A percentile compares a stretch with the other conserved stretches of the same genome.
Evolutionary conservation across 2,888 invertebrate genomes (phyloP).

Genomic region (Euclidia mi): DNA sequence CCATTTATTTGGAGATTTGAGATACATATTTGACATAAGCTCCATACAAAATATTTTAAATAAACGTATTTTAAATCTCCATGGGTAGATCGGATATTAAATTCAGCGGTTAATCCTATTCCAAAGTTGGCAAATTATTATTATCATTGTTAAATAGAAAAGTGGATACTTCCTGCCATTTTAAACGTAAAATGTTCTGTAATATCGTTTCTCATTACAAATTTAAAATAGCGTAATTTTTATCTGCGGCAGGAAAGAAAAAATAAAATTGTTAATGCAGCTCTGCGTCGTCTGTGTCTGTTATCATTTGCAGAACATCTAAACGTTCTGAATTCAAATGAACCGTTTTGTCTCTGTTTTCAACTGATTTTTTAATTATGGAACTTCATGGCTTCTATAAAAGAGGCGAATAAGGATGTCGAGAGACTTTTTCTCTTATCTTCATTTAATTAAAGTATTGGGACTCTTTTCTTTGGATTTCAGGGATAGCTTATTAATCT

Average conservation of each 20-base stretch:
- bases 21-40: too few species aligned
- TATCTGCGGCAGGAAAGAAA: not conserved
- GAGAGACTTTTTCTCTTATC: not conserved
- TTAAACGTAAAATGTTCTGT: too few species aligned
- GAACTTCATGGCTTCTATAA: conserved; percentile 3
- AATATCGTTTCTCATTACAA: not conserved
- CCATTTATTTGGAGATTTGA: too few species aligned
- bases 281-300: not conserved
- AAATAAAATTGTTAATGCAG: conserved; percentile 8
- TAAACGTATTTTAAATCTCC: too few species aligned
- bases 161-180: too few species aligned
- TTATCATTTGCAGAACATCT: conserved; percentile 34
- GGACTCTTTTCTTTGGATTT: not conserved
- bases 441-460: not conserved
- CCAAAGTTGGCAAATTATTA: too few species aligned
- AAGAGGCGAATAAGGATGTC: conserved; percentile 10
- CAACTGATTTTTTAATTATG: conserved; percentile 14
- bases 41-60: too few species aligned
- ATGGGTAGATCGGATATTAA: too few species aligned
- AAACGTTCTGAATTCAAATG: conserved; percentile 42
- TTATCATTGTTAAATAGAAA: too few species aligned
- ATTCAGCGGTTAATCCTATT: too few species aligned
- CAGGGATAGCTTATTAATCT: too few species aligned
- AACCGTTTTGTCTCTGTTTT: conserved; percentile 24
- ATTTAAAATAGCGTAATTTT: not conserved